phyloP scores from a whole-genome alignment of 2,113 vertebrate species.

The Chloroceryle aenea region DNA sequence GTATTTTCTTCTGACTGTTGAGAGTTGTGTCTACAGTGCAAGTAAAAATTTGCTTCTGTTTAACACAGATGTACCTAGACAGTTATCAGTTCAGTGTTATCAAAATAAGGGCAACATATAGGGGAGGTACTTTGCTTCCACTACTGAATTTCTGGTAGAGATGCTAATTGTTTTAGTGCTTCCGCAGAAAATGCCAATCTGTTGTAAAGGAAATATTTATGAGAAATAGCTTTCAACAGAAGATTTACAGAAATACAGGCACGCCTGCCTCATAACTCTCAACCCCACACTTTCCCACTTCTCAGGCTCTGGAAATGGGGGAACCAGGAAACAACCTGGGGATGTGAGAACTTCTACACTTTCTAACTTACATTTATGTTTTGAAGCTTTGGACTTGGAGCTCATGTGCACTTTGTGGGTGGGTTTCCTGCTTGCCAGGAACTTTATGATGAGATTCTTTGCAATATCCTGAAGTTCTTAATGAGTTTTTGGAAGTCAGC shows the following conservation, averaged over 20 bases:
- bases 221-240: background rate
- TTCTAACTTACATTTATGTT: background rate
- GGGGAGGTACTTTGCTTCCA: background rate
- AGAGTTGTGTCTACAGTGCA: background rate
- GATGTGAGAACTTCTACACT: background rate
- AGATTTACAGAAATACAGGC: background rate
- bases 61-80: background rate
- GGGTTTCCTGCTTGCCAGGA: background rate
- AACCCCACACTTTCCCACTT: accelerated
- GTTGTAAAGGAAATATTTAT: background rate
- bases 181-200: background rate
- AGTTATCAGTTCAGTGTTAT: background rate
- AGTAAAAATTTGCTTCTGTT: background rate
- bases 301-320: background rate
- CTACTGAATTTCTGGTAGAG: background rate
- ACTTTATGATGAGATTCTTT: background rate
- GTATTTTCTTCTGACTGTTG: background rate
- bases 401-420: background rate
- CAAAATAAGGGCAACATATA: background rate
- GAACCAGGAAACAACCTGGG: background rate
- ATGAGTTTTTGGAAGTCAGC: background rate
- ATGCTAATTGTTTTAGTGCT: background rate
- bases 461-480: background rate
- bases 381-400: background rate
- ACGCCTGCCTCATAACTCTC: background rate